Evolutionary conservation across 2,113 vertebrate genomes (phyloP), one percentile per base, ranked within the genome.

Genomic region (Nerophis lumbriciformis): DNA sequence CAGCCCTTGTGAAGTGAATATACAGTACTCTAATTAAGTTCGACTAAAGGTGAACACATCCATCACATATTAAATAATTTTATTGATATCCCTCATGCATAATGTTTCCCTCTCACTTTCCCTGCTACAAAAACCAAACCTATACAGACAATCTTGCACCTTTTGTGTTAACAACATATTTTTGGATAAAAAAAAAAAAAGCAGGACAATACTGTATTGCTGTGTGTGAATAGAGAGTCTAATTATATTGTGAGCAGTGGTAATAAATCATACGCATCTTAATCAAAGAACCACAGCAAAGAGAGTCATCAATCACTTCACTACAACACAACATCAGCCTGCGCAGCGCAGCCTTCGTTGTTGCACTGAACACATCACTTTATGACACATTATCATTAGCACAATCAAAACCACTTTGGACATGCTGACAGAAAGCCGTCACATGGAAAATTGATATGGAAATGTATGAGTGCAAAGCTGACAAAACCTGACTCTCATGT

Each of bases 251-350:
- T 83, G 81, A 88, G 82, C 72, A 68, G 73, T 72, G 76, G 66
- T 56, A 71, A 90, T 91, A 88, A 91, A 91, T 90, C 90, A 90
- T 72, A 55, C 37, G 69, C 63, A 66, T 78, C 85, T 83, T 89
- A 89, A 90, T 90, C 87, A 90, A 85, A 88, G 77, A 77, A 83
- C 76, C 79, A 73, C 71, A 81, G 81, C 59, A 70, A 61, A 66
- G 72, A 79, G 81, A 85, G 80, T 88, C 82, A 91, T 91, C 89
- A 88, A 88, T 91, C 87, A 90, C 79, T 81, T 82, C 66, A 70
- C 60, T 67, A 55, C 61, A 63, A 76, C 66, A 73, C 72, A 79
- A 76, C 80, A 80, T 69, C 68, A 39, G 65, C 68, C 64, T 45
- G 65, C 64, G 28, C 28, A 63, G 71, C 51, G 38, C 79, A 66